Percentiles rank a stretch among this genome's conserved stretches.
Conservation (phyloP, 2,113 vertebrate genomes). For the Canis aureus region DNA sequence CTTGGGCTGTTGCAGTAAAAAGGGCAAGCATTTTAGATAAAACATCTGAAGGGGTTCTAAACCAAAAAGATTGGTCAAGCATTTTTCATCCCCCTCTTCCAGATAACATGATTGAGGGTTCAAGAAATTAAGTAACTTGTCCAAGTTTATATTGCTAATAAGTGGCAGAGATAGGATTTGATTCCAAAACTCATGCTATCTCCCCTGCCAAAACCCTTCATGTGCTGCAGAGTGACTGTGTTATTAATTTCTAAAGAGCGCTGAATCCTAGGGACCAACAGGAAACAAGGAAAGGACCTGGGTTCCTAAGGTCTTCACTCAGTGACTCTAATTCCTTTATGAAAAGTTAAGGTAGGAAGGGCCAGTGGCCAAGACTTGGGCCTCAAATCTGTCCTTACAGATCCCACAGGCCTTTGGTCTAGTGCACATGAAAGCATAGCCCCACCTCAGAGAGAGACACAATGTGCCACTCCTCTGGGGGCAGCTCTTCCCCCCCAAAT, state of each 20-base stretch:
- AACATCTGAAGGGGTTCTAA: not conserved
- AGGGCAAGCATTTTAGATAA: not conserved
- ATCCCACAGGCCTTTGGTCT: not conserved
- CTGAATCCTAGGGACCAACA: not conserved
- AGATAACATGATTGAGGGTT: not conserved
- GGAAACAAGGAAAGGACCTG: not conserved
- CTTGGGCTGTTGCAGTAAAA: not conserved
- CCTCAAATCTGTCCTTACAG: not conserved
- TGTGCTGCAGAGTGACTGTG: rapidly evolving
- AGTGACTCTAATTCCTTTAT: not conserved
- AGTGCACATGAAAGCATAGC: not conserved
- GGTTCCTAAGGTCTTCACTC: conserved; percentile 3
- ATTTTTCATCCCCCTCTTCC: not conserved
- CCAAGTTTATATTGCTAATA: not conserved
- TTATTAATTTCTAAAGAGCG: not conserved
- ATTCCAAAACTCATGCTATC: not conserved
- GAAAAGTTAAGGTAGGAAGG: not conserved
- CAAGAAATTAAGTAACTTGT: not conserved
- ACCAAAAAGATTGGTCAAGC: not conserved
- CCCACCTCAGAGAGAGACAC: not conserved
- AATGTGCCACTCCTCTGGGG: not conserved
- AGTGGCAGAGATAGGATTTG: not conserved
- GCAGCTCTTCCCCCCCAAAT: not conserved
- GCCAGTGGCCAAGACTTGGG: not conserved
- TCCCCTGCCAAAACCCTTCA: not conserved